These are phyloP conservation scores for Felis catus DNA, from an alignment of 2,113 vertebrate genomes.

Conservation along the genomic window DNA sequence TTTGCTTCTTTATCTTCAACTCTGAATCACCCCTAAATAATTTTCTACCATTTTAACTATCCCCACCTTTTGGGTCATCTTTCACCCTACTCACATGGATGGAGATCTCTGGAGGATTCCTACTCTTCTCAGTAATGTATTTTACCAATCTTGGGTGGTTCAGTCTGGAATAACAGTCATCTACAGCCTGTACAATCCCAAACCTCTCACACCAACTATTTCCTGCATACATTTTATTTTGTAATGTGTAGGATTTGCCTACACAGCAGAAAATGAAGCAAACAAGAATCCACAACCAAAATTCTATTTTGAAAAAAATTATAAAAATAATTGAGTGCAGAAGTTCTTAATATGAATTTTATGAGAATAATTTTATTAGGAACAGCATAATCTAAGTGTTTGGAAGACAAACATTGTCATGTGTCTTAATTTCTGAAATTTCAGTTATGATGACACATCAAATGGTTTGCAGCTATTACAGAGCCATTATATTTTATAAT, in stretches of 20 bases:
- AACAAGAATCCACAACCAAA: background rate
- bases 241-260: background rate
- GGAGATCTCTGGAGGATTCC: background rate
- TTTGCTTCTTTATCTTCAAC: background rate
- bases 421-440: background rate
- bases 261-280: background rate
- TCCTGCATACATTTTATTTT: background rate
- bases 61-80: background rate
- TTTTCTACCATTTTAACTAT: background rate
- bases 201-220: background rate
- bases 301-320: background rate
- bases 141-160: background rate
- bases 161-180: background rate
- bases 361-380: background rate
- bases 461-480: background rate
- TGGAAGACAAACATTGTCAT: background rate
- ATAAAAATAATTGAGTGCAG: background rate
- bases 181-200: background rate
- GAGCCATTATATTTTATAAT: background rate
- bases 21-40: background rate
- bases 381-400: background rate
- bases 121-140: background rate
- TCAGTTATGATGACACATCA: background rate
- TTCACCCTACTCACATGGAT: background rate
- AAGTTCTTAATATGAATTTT: background rate